phyloP scores from a whole-genome alignment of 2,888 invertebrate species.

The Xylocampa areola region DNA sequence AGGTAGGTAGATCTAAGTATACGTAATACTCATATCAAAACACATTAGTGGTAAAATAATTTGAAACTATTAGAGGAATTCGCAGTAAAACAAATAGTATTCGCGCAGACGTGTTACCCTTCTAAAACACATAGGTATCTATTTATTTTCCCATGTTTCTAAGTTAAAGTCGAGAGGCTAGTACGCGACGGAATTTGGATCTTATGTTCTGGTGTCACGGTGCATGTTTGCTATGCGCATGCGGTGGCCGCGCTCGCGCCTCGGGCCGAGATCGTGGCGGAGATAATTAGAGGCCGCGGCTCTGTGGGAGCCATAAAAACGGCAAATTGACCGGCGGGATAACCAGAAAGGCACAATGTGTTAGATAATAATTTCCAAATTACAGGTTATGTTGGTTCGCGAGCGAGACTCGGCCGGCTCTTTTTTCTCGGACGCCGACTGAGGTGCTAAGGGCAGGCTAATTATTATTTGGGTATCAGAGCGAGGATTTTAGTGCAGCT shows the following conservation, averaged over 20 bases:
- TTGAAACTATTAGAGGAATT: conserved; percentile 75
- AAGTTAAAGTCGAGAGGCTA: conserved; percentile 64
- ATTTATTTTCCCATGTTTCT: conserved; percentile 86
- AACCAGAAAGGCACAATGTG: conserved; percentile 90
- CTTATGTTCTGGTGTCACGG: conserved; percentile 54
- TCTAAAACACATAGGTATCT: conserved; percentile 73
- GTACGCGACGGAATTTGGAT: conserved; percentile 55
- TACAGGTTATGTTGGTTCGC: conserved; percentile 88
- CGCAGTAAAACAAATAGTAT: conserved; percentile 87
- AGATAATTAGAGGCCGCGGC: conserved; percentile 89
- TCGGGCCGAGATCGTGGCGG: conserved; percentile 86
- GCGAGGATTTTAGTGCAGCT: conserved; percentile 88
- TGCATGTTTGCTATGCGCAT: conserved; percentile 48
- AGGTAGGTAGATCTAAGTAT: conserved; percentile 27
- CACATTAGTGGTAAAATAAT: conserved; percentile 69
- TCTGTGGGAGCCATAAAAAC: conserved; percentile 90
- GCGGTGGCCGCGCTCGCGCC: conserved; percentile 70
- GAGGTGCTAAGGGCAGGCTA: conserved; percentile 90
- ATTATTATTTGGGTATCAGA: conserved; percentile 89
- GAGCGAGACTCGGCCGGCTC: conserved; percentile 80
- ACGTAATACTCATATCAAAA: conserved; percentile 13
- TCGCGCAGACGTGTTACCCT: conserved; percentile 82
- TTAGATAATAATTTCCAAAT: conserved; percentile 90
- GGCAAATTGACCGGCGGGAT: conserved; percentile 90
- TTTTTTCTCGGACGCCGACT: conserved; percentile 85